These are phyloP conservation scores for Pelobates cultripes DNA, from an alignment of 2,797 vertebrate genomes.

Conservation along the genomic window DNA sequence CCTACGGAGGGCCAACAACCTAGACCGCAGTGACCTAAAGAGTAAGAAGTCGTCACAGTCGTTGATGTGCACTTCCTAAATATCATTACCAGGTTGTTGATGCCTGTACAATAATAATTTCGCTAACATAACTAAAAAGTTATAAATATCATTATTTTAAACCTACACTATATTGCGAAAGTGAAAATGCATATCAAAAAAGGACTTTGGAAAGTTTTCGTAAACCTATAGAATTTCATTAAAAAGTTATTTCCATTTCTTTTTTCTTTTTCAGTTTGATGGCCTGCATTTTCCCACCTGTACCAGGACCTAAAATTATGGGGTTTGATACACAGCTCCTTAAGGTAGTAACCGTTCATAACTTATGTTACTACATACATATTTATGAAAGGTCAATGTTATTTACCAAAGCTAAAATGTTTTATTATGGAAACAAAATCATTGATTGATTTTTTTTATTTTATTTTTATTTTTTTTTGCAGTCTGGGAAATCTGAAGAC, in stretches of 20 bases:
- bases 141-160: too few relatives aligned
- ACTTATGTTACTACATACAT: neutral
- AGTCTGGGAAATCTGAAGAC: conserved; percentile 87
- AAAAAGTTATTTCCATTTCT: neutral
- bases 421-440: neutral
- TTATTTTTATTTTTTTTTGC: conserved; percentile 59
- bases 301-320: conserved; percentile 94
- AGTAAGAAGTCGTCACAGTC: too few relatives aligned
- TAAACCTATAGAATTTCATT: too few relatives aligned
- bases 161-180: too few relatives aligned
- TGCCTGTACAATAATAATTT: too few relatives aligned
- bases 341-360: conserved; percentile 75
- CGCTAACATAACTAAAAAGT: too few relatives aligned
- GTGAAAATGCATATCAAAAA: too few relatives aligned
- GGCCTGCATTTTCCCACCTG: conserved; percentile 84
- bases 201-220: too few relatives aligned
- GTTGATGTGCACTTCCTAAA: too few relatives aligned
- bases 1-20: too few relatives aligned
- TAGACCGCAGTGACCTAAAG: too few relatives aligned
- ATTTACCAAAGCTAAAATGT: neutral
- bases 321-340: conserved; percentile 90
- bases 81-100: too few relatives aligned
- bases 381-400: neutral
- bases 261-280: conserved; percentile 76
- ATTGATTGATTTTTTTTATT: neutral